phyloP scores from a whole-genome alignment of 2,113 vertebrate species.

The Dunckerocampus dactyliophorus region DNA sequence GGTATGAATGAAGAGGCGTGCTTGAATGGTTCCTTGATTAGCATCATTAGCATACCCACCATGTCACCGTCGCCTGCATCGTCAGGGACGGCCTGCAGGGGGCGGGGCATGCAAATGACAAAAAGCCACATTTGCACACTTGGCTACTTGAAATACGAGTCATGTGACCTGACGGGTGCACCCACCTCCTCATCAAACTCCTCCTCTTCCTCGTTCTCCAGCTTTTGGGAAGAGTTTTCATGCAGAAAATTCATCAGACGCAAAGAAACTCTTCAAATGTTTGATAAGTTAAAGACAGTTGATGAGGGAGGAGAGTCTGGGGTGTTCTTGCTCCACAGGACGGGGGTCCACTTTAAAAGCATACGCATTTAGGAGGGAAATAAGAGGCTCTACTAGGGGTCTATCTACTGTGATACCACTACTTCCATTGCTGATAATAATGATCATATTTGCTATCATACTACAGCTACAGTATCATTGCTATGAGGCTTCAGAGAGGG shows the following conservation, averaged over 20 bases:
- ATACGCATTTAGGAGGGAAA: no score
- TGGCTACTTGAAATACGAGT: not conserved
- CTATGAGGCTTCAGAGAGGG: no score
- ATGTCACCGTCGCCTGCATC: conserved; percentile 53
- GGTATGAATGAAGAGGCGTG: not conserved
- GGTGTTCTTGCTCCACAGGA: no score
- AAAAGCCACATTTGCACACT: conserved; percentile 9
- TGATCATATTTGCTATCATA: no score
- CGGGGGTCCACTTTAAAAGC: not conserved
- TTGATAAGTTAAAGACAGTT: not conserved
- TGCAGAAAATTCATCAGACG: not conserved
- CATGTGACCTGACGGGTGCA: conserved; percentile 14
- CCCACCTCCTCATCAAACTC: conserved; percentile 71
- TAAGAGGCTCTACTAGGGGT: no score
- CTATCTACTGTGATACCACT: no score
- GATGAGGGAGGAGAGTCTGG: not conserved
- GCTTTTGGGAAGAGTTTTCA: conserved; percentile 44
- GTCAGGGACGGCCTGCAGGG: conserved; percentile 49
- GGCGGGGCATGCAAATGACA: not conserved
- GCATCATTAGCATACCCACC: conserved; percentile 57
- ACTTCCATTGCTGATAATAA: no score
- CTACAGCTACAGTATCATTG: no score
- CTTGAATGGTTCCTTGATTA: not conserved
- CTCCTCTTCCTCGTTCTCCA: conserved; percentile 73
- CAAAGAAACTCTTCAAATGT: not conserved